Evolutionary conservation across 2,888 invertebrate genomes (phyloP).

Genomic region (Cosmorhoe ocellata): DNA sequence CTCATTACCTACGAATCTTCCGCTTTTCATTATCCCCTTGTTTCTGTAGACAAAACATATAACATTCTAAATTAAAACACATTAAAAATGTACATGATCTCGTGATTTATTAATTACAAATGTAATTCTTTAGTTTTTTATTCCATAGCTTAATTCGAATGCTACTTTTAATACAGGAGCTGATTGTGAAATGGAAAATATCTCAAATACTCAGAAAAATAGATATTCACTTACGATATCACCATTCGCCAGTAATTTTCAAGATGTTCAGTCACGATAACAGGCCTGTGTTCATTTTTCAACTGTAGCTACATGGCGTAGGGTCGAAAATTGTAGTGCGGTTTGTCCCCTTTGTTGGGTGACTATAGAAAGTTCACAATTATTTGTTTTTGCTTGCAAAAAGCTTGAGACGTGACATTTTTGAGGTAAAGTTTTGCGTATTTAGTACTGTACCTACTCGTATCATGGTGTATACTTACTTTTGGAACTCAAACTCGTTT

Average conservation of each 20-base stretch:
- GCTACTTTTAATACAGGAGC: too few relatives aligned
- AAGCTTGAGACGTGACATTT: conserved; percentile 3
- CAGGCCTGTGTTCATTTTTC: background rate
- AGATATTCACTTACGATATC: background rate
- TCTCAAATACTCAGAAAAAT: background rate
- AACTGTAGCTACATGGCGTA: background rate
- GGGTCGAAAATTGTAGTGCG: background rate
- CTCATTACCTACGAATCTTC: too few relatives aligned
- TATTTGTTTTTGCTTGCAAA: conserved; percentile 2
- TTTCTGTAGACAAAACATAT: too few relatives aligned
- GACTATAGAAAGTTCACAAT: background rate
- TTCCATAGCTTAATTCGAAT: too few relatives aligned
- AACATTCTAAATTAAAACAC: too few relatives aligned
- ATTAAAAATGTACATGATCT: too few relatives aligned
- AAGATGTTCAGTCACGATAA: background rate
- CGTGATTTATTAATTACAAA: too few relatives aligned
- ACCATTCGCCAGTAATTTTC: conserved; percentile 1
- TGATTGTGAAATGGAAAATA: conserved; percentile 9
- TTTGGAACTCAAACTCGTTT: too few relatives aligned
- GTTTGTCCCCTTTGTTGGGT: background rate
- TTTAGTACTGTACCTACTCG: background rate
- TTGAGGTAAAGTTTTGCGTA: background rate
- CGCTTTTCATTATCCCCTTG: too few relatives aligned
- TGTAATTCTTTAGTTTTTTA: too few relatives aligned
- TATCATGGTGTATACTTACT: background rate